Evolutionary conservation across 2,888 invertebrate species (phyloP).

Genomic region (Teleiodes luculella): DNA sequence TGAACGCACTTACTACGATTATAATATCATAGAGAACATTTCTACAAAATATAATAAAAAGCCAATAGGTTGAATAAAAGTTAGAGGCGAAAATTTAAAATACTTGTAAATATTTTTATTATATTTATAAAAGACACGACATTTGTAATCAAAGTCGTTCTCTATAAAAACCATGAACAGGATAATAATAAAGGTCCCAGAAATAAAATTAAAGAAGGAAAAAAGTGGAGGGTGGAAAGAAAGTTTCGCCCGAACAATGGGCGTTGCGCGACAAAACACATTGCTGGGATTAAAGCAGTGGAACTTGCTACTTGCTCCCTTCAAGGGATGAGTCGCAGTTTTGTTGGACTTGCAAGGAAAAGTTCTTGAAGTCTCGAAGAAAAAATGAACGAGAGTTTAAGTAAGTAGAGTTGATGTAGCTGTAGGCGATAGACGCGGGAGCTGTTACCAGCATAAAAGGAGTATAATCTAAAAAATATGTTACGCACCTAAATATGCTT

Average conservation of each 20-base stretch:
- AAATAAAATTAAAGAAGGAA: slow-evolving; percentile 70
- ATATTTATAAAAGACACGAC: too few species aligned
- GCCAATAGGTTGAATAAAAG: too few species aligned
- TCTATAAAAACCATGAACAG: slow-evolving; percentile 30
- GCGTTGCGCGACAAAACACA: slow-evolving; percentile 69
- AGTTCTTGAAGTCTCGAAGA: not conserved
- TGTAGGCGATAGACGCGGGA: not conserved
- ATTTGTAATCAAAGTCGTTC: not conserved
- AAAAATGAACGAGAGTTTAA: not conserved
- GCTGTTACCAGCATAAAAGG: not conserved
- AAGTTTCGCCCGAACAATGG: slow-evolving; percentile 64
- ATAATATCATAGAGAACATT: too few species aligned
- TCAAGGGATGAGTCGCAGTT: slow-evolving; percentile 23
- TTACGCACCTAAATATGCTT: too few species aligned
- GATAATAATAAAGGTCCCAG: slow-evolving; percentile 53
- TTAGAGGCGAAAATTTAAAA: too few species aligned
- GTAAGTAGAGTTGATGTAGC: slow-evolving; percentile 14
- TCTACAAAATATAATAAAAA: too few species aligned
- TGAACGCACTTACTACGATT: too few species aligned
- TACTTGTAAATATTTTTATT: too few species aligned
- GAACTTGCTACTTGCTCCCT: slow-evolving; percentile 17
- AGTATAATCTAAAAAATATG: too few species aligned
- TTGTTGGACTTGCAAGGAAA: not conserved
- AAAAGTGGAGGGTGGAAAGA: slow-evolving; percentile 40
- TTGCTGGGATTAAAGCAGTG: slow-evolving; percentile 63